Conservation (phyloP, 2,888 invertebrate species). For the Buathra laborator region DNA sequence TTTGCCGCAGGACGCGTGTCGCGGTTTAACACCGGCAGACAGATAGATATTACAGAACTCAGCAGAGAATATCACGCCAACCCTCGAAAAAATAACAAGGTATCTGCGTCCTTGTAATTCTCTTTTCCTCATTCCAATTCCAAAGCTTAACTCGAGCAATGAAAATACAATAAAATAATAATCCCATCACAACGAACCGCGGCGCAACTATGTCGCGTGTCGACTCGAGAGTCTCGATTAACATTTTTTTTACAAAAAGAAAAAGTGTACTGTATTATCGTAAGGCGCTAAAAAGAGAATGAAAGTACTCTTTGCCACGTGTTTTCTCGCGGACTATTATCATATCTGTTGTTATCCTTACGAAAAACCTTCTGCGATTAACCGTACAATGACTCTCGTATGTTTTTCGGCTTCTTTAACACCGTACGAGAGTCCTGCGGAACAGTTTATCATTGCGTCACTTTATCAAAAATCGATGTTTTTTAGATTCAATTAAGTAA, state of each 20-base stretch:
- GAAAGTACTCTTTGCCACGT: constrained; percentile 28
- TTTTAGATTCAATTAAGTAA: too few species aligned
- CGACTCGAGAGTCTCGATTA: constrained; percentile 69
- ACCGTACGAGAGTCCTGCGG: not conserved
- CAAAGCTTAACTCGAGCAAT: constrained; percentile 40
- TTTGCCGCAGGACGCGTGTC: constrained; percentile 59
- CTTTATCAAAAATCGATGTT: too few species aligned
- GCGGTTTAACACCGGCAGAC: constrained; percentile 64
- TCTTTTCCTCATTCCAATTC: constrained; percentile 21
- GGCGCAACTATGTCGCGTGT: constrained; percentile 72
- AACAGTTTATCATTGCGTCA: not conserved
- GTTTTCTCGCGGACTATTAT: constrained; percentile 9
- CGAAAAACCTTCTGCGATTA: constrained; percentile 16
- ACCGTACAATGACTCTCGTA: not conserved
- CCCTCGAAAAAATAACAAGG: constrained; percentile 46
- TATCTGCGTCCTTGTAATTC: constrained; percentile 46
- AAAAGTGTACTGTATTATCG: constrained; percentile 11
- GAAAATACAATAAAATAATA: constrained; percentile 75
- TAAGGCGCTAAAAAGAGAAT: constrained; percentile 20
- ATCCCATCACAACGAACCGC: constrained; percentile 63
- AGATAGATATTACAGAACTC: constrained; percentile 65
- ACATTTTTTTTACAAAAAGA: not conserved
- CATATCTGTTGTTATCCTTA: not conserved
- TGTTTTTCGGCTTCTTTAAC: not conserved
- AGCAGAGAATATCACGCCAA: constrained; percentile 37